These are phyloP conservation scores for Cotesia typhae DNA, from an alignment of 1,140 invertebrate genomes.

Conservation along the genomic window DNA sequence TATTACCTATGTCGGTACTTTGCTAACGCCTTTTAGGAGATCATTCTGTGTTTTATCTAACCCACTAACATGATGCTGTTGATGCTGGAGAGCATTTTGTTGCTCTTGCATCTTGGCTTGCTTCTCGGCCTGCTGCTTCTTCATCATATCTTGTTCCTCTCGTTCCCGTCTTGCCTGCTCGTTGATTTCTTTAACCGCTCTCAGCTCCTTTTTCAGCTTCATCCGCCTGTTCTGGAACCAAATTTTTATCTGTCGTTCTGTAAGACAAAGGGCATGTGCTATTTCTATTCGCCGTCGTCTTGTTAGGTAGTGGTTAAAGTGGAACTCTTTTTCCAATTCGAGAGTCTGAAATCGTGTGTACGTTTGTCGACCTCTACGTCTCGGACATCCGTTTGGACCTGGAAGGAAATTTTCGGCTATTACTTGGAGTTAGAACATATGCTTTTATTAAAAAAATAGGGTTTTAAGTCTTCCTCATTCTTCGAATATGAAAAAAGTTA, in stretches of 20 bases:
- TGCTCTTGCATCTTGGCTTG: constrained; percentile 76
- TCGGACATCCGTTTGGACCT: constrained; percentile 96
- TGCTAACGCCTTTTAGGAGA: constrained; percentile 73
- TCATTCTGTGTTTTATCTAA: constrained; percentile 73
- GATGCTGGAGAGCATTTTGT: constrained; percentile 69
- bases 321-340: constrained; percentile 97
- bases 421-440: constrained; percentile 33
- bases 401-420: constrained; percentile 64
- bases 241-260: constrained; percentile 96
- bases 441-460: background rate
- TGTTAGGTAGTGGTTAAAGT: constrained; percentile 97
- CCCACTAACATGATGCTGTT: constrained; percentile 71
- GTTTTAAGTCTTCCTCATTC: constrained; percentile 27
- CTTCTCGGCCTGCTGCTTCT: constrained; percentile 88
- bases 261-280: constrained; percentile 93
- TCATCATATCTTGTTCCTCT: constrained; percentile 90
- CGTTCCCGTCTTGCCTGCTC: constrained; percentile 89
- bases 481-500: constrained; percentile 23
- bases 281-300: constrained; percentile 95
- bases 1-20: constrained; percentile 72
- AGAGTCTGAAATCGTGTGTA: constrained; percentile 95
- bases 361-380: constrained; percentile 92
- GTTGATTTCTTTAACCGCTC: constrained; percentile 94
- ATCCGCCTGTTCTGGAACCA: constrained; percentile 98
- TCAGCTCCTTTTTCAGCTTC: constrained; percentile 96